phyloP scores from a whole-genome alignment of 2,113 vertebrate species.

The Apteryx owenii region DNA sequence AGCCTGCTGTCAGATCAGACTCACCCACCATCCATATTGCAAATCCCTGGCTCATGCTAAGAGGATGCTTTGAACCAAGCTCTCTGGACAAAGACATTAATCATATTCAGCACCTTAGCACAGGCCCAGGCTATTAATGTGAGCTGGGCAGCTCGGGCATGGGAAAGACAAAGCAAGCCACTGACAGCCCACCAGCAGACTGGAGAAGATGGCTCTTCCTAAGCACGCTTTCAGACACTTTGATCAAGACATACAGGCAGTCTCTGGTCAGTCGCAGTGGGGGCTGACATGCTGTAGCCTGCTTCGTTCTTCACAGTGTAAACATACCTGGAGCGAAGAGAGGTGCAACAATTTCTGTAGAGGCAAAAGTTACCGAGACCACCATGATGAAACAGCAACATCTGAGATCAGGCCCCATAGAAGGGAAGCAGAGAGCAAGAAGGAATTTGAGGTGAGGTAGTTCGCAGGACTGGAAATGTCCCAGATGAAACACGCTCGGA shows the following conservation, averaged over 20 bases:
- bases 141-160: background rate
- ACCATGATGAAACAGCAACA: background rate
- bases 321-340: background rate
- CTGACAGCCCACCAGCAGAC: background rate
- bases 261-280: background rate
- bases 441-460: background rate
- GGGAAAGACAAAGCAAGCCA: background rate
- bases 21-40: background rate
- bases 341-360: background rate
- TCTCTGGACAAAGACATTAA: background rate
- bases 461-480: background rate
- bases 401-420: accelerated
- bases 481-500: background rate
- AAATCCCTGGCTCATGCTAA: conserved; percentile 14
- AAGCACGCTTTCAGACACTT: background rate
- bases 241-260: background rate
- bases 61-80: background rate
- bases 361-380: background rate
- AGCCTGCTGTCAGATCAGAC: background rate
- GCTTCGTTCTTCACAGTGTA: background rate
- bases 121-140: background rate
- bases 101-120: background rate
- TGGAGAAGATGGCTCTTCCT: background rate
- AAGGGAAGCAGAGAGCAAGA: background rate
- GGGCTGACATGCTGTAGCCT: background rate